A percentile compares a stretch with the other conserved stretches of the same genome.
Conservation (phyloP, 2,113 vertebrate genomes). For the Ceyx margarethae region DNA sequence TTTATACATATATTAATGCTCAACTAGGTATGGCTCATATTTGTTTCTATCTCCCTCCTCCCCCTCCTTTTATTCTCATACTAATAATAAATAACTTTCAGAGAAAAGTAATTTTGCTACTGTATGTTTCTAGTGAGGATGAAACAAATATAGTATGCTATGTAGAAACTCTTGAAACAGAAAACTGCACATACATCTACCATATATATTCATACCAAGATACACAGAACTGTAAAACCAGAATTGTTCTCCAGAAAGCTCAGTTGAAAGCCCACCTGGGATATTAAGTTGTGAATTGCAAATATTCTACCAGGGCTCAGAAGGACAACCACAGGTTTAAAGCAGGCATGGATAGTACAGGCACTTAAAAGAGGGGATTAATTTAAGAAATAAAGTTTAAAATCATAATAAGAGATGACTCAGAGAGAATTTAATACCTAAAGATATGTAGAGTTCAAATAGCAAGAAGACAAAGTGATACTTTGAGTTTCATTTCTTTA, state of each 20-base stretch:
- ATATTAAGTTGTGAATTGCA: accelerated
- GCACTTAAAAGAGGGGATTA: background rate
- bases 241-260: background rate
- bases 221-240: background rate
- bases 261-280: background rate
- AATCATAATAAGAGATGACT: background rate
- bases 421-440: background rate
- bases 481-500: background rate
- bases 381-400: background rate
- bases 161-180: background rate
- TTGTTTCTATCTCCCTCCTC: background rate
- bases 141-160: background rate
- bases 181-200: background rate
- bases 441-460: background rate
- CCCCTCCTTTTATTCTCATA: background rate
- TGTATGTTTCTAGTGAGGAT: background rate
- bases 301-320: background rate
- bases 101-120: background rate
- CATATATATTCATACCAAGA: background rate
- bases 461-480: background rate
- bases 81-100: background rate
- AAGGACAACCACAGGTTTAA: background rate
- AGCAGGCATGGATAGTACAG: background rate
- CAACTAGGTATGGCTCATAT: background rate
- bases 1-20: background rate